These are phyloP conservation scores for Fringilla coelebs DNA, from an alignment of 2,797 vertebrate species.

Conservation along the genomic window DNA sequence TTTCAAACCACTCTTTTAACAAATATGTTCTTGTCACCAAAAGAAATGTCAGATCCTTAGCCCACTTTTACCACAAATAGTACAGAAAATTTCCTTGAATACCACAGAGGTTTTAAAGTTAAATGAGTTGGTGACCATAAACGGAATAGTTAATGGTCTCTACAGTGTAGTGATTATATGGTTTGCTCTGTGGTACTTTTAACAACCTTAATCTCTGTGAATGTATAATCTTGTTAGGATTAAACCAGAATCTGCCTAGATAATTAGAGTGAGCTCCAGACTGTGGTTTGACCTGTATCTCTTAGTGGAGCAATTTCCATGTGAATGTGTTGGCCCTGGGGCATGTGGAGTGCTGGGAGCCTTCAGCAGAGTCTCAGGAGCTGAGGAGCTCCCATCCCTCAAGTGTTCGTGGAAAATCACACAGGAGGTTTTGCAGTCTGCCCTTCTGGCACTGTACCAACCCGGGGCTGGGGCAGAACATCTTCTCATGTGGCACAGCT, in stretches of 20 bases:
- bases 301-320: background rate
- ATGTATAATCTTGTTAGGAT: conserved; percentile 46
- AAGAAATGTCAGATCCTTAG: background rate
- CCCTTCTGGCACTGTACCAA: background rate
- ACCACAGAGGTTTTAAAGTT: conserved; percentile 2
- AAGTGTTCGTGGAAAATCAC: background rate
- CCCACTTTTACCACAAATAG: background rate
- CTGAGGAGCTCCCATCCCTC: background rate
- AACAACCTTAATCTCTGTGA: conserved; percentile 18
- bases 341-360: background rate
- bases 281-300: conserved; percentile 1
- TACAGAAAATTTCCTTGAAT: background rate
- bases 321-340: background rate
- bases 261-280: conserved; percentile 29
- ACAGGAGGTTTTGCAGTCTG: background rate
- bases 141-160: background rate
- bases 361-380: background rate
- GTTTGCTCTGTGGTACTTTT: conserved; percentile 25
- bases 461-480: background rate
- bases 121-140: background rate
- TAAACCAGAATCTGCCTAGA: conserved; percentile 16
- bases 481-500: background rate
- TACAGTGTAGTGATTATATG: background rate
- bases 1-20: background rate
- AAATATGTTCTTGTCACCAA: background rate